phyloP scores from a whole-genome alignment of 2,888 invertebrate species.

The Ornithoptera priamus region DNA sequence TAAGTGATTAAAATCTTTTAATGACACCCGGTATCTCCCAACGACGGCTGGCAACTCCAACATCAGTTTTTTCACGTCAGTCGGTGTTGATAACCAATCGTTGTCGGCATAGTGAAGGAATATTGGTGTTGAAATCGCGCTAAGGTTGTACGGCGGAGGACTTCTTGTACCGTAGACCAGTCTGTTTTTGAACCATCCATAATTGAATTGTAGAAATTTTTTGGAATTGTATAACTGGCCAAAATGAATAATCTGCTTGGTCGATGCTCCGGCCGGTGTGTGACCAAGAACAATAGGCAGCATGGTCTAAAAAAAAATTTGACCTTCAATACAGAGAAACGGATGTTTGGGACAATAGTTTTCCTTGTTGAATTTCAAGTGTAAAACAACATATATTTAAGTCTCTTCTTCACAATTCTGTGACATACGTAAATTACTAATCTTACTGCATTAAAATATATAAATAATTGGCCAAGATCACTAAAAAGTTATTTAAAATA shows the following conservation, averaged over 20 bases:
- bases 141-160: constrained; percentile 75
- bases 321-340: too few species aligned
- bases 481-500: too few species aligned
- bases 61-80: constrained; percentile 67
- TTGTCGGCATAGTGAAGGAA: constrained; percentile 75
- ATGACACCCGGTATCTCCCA: constrained; percentile 70
- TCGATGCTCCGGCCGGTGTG: constrained; percentile 75
- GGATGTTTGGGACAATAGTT: too few species aligned
- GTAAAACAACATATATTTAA: too few species aligned
- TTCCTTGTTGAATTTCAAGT: too few species aligned
- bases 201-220: constrained; percentile 75
- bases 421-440: too few species aligned
- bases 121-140: constrained; percentile 66
- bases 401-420: too few species aligned
- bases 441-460: too few species aligned
- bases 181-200: constrained; percentile 66
- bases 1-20: constrained; percentile 75
- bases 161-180: constrained; percentile 65
- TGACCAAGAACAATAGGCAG: constrained; percentile 73
- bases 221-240: constrained; percentile 69
- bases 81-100: constrained; percentile 72
- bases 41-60: constrained; percentile 61
- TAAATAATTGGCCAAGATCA: too few species aligned
- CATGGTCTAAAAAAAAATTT: constrained; percentile 64
- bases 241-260: constrained; percentile 74